Evolutionary conservation across 2,888 invertebrate genomes (phyloP), one percentile per base, ranked within the genome.

Genomic region (Sarcophaga variegata): DNA sequence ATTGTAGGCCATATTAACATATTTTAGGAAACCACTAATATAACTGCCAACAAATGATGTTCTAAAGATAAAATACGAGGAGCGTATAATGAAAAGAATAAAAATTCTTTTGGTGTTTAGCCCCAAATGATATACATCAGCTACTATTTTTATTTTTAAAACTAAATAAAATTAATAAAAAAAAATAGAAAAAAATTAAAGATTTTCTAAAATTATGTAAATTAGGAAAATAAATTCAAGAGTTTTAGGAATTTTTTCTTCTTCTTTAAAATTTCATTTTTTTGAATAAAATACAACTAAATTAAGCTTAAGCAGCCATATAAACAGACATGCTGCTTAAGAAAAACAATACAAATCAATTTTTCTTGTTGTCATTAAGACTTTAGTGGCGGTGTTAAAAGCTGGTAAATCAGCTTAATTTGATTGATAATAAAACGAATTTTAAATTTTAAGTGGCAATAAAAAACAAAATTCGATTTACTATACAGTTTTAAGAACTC

Each of bases 1-100:
- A 60, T 60, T 14, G 22, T 27, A 49, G 49, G 25, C 49, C 75
- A 49, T 75, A 77, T 82, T 82, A 82, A 77, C 76, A 82, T 77
- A 82, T 69, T 70, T 76, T 63, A 63, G 4, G 54, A 54, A 54
- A 54, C 54, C 54, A 54, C 54, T 14, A 54, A 54, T 54, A 54
- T 54, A 17, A 14, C 54, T 37, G 17, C 54, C 12, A 54, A 54
- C 49, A 11, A 22, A 80, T 66, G n/a, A 70, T 64, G 45, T 76
- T 75, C 81, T 76, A 76, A 63, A 54, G 69, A 63, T 74, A 62
- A 74, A 63, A 37, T 37, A 37, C 37, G 37, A 37, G 37, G 6
- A 37, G 37, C 37, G 6, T 37, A 37, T 6, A 54, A 75, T 3
- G 60, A 75, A 63, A 37, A 37, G 12, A 6, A 66, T 27, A 17